Evolutionary conservation across 2,888 invertebrate species (phyloP).

Genomic region (Tenthredo scrophulariae): DNA sequence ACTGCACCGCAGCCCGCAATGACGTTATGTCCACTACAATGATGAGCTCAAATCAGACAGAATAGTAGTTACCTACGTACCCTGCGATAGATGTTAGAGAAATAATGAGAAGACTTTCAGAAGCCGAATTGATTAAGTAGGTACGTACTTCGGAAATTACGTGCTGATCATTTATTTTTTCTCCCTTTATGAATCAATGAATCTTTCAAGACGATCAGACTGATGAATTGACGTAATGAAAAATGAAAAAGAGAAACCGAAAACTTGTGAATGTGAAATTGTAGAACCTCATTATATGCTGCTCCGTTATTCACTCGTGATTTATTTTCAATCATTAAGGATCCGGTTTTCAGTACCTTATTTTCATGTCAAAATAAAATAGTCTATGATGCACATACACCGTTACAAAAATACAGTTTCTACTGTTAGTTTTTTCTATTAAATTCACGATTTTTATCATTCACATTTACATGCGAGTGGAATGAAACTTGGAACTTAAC

Average conservation of each 20-base stretch:
- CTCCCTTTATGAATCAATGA: background rate
- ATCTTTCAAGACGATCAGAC: background rate
- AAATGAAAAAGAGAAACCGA: background rate
- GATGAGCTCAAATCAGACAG: background rate
- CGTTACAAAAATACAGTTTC: background rate
- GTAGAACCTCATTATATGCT: background rate
- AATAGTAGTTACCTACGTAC: background rate
- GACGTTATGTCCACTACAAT: background rate
- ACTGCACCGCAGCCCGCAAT: background rate
- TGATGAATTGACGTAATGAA: slow-evolving; percentile 8
- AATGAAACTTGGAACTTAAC: background rate
- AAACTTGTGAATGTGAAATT: slow-evolving; percentile 28
- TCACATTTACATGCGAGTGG: background rate
- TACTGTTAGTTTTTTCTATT: background rate
- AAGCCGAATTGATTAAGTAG: background rate
- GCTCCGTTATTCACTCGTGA: background rate
- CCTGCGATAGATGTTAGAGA: background rate
- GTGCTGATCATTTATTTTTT: background rate
- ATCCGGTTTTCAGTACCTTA: slow-evolving; percentile 21
- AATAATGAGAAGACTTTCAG: background rate
- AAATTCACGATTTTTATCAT: background rate
- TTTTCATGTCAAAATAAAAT: background rate
- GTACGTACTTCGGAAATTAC: background rate
- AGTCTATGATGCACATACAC: background rate
- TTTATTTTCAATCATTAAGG: slow-evolving; percentile 24